Percentiles rank a stretch among this genome's conserved stretches.
Evolutionary conservation across 2,113 vertebrate genomes (phyloP).

Genomic region (Aleadryas rufinucha): DNA sequence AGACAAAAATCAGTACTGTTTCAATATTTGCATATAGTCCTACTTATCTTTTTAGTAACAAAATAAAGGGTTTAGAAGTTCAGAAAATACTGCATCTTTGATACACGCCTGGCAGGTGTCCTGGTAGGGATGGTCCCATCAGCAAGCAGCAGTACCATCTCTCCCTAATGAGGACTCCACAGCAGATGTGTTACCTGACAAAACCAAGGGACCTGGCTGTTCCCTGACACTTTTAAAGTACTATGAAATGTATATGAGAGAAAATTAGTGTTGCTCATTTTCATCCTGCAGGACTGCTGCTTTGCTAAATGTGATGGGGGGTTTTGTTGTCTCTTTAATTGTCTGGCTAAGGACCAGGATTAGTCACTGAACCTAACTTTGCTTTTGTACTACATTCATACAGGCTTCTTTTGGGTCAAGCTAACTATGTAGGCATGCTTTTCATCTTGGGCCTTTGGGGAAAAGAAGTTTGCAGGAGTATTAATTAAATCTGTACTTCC

Average conservation of each 20-base stretch:
- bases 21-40: background rate
- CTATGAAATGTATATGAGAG: background rate
- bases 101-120: background rate
- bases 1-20: background rate
- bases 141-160: background rate
- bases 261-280: background rate
- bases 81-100: background rate
- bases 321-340: background rate
- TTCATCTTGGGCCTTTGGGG: background rate
- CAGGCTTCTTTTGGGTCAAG: background rate
- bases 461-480: background rate
- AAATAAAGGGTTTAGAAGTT: background rate
- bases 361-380: background rate
- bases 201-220: background rate
- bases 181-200: background rate
- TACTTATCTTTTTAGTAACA: background rate
- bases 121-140: background rate
- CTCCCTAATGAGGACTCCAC: background rate
- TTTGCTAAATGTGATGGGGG: background rate
- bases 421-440: background rate
- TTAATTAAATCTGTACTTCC: background rate
- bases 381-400: background rate
- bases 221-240: background rate
- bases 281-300: background rate
- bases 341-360: background rate